phyloP scores from a whole-genome alignment of 2,797 vertebrate species.

The Pipistrellus kuhlii region DNA sequence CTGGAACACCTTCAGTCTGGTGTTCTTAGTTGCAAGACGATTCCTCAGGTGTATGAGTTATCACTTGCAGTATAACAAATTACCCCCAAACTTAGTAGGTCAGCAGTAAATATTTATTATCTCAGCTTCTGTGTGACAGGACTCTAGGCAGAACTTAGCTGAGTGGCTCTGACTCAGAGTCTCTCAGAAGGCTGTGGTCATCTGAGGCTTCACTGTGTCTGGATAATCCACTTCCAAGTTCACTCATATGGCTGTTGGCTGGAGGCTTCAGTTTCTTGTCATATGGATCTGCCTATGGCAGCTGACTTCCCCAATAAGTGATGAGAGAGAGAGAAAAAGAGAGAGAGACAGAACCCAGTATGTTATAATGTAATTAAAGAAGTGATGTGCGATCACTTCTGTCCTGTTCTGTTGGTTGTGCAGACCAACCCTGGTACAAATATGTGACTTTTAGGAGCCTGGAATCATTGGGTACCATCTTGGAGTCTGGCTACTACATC shows the following conservation, averaged over 20 bases:
- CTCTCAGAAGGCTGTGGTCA: not conserved
- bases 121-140: not conserved
- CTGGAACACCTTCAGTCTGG: not conserved
- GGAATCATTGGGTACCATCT: not conserved
- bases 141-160: not conserved
- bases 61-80: not conserved
- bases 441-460: not conserved
- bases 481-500: not conserved
- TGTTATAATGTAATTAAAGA: conserved; percentile 21
- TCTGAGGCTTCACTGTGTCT: not conserved
- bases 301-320: not conserved
- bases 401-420: conserved; percentile 8
- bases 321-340: not conserved
- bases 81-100: not conserved
- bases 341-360: not conserved
- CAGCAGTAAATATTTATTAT: not conserved
- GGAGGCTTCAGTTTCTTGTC: not conserved
- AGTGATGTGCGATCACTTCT: not conserved
- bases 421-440: not conserved
- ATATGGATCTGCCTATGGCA: not conserved
- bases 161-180: conserved; percentile 1
- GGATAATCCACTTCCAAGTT: not conserved
- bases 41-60: not conserved
- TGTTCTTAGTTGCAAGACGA: conserved; percentile 1
- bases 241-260: not conserved